A percentile compares a stretch with the other conserved stretches of the same genome.
phyloP scores from a whole-genome alignment of 2,797 vertebrate genomes.

The Megaceryle alcyon region DNA sequence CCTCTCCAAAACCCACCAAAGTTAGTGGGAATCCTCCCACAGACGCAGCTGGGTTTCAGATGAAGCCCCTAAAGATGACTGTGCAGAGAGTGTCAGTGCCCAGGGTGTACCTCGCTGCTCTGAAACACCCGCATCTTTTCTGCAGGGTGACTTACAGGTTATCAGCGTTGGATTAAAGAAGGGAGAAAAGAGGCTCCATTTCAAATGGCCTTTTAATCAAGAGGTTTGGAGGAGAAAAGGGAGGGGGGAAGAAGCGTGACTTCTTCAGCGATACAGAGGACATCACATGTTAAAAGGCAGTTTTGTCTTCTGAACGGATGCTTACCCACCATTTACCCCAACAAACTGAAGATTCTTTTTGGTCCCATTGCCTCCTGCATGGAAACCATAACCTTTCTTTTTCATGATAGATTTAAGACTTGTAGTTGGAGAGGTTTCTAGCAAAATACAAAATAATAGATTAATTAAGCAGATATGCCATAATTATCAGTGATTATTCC shows the following conservation, averaged over 20 bases:
- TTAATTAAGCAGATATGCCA: slow-evolving; percentile 55
- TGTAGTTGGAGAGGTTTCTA: slow-evolving; percentile 81
- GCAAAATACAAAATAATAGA: slow-evolving; percentile 75
- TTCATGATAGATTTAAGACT: slow-evolving; percentile 99
- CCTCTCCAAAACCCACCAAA: slow-evolving; percentile 9
- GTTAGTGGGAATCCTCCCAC: background rate
- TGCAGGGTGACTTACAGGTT: background rate
- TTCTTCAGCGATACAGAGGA: background rate
- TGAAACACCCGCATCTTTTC: background rate
- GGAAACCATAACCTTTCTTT: slow-evolving; percentile 92
- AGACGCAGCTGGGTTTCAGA: background rate
- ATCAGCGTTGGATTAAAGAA: slow-evolving; percentile 17
- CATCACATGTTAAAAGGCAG: background rate
- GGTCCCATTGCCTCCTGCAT: slow-evolving; percentile 88
- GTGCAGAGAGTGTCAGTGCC: background rate
- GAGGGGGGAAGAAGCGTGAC: background rate
- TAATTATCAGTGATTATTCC: background rate
- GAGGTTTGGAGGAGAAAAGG: background rate
- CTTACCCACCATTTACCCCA: slow-evolving; percentile 99
- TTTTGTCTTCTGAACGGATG: slow-evolving; percentile 67
- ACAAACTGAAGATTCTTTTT: slow-evolving; percentile 99
- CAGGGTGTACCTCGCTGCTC: background rate
- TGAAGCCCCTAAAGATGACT: background rate
- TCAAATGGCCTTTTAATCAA: slow-evolving; percentile 53
- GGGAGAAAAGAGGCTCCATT: slow-evolving; percentile 34